Conservation (phyloP, 2,888 invertebrate species). For the Polietes domitor region DNA sequence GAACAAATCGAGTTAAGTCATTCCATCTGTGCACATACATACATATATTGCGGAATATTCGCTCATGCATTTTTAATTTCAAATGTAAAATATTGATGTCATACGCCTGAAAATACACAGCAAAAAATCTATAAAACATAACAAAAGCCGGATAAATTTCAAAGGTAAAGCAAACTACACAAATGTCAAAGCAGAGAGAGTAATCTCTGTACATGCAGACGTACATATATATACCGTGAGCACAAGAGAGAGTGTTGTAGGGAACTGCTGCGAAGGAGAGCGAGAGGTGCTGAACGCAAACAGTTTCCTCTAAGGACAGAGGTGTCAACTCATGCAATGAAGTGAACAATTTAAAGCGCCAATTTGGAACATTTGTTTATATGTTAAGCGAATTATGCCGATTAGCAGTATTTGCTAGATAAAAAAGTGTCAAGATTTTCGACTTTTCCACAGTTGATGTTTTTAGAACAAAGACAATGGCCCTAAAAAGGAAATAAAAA, state of each 20-base stretch:
- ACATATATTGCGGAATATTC: constrained; percentile 9
- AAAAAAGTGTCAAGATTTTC: no score
- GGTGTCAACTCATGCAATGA: neutral
- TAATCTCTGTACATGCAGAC: no score
- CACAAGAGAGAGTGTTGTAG: neutral
- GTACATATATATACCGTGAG: neutral
- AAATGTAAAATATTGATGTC: constrained; percentile 66
- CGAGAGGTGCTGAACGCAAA: neutral
- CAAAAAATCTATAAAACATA: constrained; percentile 55
- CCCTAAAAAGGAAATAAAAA: no score
- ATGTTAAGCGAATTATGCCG: no score
- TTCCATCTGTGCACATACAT: neutral
- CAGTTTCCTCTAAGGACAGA: neutral
- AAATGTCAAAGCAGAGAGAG: neutral
- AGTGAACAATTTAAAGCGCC: neutral
- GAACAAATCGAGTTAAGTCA: neutral
- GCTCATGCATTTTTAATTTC: constrained; percentile 61
- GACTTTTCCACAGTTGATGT: no score
- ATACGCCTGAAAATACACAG: constrained; percentile 53
- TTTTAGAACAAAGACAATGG: no score
- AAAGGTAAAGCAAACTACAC: constrained; percentile 30
- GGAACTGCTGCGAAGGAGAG: neutral
- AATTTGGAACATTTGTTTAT: no score
- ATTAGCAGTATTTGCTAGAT: no score
- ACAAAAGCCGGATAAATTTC: constrained; percentile 65